Base-by-base conservation (phyloP, 1,140 invertebrate genomes). In the Drosophila athabasca region DNA sequence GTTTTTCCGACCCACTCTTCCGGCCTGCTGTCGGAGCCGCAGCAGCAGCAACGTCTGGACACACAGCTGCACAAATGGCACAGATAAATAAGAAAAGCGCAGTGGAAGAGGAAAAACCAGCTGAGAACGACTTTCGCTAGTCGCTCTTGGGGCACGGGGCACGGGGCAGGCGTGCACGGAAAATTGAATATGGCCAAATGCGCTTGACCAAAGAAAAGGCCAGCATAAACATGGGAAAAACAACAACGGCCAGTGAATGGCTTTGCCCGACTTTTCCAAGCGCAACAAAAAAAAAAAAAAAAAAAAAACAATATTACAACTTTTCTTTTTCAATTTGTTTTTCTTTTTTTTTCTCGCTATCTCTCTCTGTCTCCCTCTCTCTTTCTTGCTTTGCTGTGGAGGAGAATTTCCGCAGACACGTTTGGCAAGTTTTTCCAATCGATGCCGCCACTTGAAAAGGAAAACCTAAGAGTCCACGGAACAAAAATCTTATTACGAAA, bases 71-170 rank as follows among this genome's bases (percentile, higher is more conserved):
- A 88, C 78, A 85, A 72, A 71, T 87, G 82, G 79, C 79, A 81
- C 70, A 85, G 60, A 82, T 88, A 72, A 88, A 68, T 57, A 68
- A 74, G 45, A 46, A 50, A 67, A 51, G 44, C 26, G 29, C 44
- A 35, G 41, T 44, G 19, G 48, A 49, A 76, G 60, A 45, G 31
- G 72, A 76, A 73, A 87, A 88, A 87, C 82, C 65, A 75, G 82
- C 83, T 82, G 62, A 49, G 82, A 87, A 88, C 82, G 68, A 87
- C 82, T 87, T 87, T 87, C 82, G 83, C 82, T 87, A 82, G 70
- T 85, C 67, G 51, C 52, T 68, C 29, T 44, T 43, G 44, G 52
- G 58, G 58, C 49, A 24, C 7, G 51, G n/a, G 11, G 35, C 26
- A n/a, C 15, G 26, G 24, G 51, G 50, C 39, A 22, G 17, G 26